A percentile compares a stretch with the other conserved stretches of the same genome.
phyloP scores from a whole-genome alignment of 2,113 vertebrate genomes.

The Hydrochoerus hydrochaeris region DNA sequence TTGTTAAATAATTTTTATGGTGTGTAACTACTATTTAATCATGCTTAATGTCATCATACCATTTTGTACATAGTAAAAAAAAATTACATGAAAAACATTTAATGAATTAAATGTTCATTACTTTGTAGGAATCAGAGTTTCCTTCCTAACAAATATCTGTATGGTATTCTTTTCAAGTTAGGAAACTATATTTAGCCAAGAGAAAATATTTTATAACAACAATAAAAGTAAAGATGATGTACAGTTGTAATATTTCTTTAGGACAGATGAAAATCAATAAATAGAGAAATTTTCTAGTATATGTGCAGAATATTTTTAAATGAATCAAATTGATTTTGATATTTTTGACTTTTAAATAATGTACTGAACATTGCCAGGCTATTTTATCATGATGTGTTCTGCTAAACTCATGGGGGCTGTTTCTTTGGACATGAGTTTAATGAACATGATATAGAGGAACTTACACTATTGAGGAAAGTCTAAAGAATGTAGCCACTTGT shows the following conservation, averaged over 20 bases:
- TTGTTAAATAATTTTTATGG: not conserved
- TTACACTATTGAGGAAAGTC: not conserved
- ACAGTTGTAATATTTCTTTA: conserved; percentile 1
- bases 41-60: not conserved
- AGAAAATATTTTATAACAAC: conserved; percentile 33
- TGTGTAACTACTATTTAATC: not conserved
- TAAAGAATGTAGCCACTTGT: conserved; percentile 5
- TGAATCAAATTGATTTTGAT: conserved; percentile 18
- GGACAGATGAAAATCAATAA: not conserved
- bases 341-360: conserved; percentile 13
- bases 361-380: not conserved
- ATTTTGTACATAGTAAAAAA: not conserved
- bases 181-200: not conserved
- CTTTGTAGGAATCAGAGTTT: not conserved
- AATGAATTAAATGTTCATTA: not conserved
- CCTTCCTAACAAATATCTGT: not conserved
- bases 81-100: not conserved
- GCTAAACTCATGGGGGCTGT: not conserved
- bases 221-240: not conserved
- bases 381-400: not conserved
- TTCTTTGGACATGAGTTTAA: not conserved
- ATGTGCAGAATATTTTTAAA: conserved; percentile 53
- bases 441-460: not conserved
- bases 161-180: not conserved
- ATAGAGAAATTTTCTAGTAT: not conserved